Conservation (phyloP, 2,797 vertebrate genomes). For the Chromobotia macracanthus region DNA sequence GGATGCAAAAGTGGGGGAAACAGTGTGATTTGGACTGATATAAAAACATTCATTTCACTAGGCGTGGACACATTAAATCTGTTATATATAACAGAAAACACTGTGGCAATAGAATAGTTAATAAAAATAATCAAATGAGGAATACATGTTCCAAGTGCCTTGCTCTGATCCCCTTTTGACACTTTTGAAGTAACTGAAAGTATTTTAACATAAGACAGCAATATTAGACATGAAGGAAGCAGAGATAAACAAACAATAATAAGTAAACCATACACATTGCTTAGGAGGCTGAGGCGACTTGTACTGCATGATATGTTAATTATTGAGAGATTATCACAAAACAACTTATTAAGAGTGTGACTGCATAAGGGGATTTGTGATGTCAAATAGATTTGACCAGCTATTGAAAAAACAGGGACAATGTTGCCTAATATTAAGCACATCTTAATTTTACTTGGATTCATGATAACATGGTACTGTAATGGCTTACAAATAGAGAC, state of each 20-base stretch:
- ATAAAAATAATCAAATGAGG: constrained; percentile 67
- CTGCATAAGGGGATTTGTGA: constrained; percentile 61
- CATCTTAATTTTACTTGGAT: constrained; percentile 50
- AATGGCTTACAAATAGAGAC: constrained; percentile 69
- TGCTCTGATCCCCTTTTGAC: constrained; percentile 57
- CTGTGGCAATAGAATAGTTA: constrained; percentile 61
- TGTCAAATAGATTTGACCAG: constrained; percentile 59
- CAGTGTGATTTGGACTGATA: constrained; percentile 57
- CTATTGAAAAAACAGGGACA: constrained; percentile 44
- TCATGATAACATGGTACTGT: constrained; percentile 68
- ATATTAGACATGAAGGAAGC: constrained; percentile 43
- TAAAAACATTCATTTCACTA: constrained; percentile 57
- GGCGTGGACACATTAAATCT: constrained; percentile 45
- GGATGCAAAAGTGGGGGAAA: constrained; percentile 64
- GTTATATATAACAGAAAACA: constrained; percentile 65
- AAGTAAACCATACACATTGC: constrained; percentile 52
- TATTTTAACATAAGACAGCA: constrained; percentile 64
- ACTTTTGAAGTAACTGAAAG: constrained; percentile 59
- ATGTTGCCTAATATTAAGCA: constrained; percentile 56
- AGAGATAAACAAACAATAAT: constrained; percentile 57
- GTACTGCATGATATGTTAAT: constrained; percentile 59
- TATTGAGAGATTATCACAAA: constrained; percentile 65
- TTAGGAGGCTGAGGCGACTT: constrained; percentile 43
- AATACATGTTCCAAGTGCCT: constrained; percentile 63
- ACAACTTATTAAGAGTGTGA: constrained; percentile 59